Conservation (phyloP, 2,113 vertebrate species). For the Nyctereutes procyonoides region DNA sequence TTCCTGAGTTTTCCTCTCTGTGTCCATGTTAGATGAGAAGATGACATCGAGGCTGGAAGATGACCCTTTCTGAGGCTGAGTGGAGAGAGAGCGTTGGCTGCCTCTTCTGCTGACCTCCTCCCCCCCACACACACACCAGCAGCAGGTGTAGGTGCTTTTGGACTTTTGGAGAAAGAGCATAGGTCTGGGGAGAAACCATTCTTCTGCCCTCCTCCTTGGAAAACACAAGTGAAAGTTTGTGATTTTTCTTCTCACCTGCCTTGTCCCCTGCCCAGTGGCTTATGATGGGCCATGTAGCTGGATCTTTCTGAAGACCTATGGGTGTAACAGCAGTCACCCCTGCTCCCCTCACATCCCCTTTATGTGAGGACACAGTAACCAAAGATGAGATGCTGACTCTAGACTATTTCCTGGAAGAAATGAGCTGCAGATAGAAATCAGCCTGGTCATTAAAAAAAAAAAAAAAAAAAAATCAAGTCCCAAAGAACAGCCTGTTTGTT, state of each 20-base stretch:
- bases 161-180: not conserved
- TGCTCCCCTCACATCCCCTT: not conserved
- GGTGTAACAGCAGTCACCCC: not conserved
- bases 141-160: not conserved
- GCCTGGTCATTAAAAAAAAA: slow-evolving; percentile 11
- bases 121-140: not conserved
- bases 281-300: accelerated
- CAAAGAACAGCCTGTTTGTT: not conserved
- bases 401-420: slow-evolving; percentile 61
- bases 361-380: not conserved
- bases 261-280: not conserved
- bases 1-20: not conserved
- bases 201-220: not conserved
- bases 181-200: not conserved
- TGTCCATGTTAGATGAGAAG: not conserved
- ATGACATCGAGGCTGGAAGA: not conserved
- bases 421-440: slow-evolving; percentile 54
- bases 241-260: not conserved
- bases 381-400: not conserved
- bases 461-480: not conserved
- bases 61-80: not conserved
- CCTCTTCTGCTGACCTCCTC: not conserved
- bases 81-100: not conserved
- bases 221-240: not conserved
- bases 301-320: not conserved